Evolutionary conservation across 2,797 vertebrate genomes (phyloP), one percentile per base, ranked within the genome.

Genomic region (Remorina albescens): DNA sequence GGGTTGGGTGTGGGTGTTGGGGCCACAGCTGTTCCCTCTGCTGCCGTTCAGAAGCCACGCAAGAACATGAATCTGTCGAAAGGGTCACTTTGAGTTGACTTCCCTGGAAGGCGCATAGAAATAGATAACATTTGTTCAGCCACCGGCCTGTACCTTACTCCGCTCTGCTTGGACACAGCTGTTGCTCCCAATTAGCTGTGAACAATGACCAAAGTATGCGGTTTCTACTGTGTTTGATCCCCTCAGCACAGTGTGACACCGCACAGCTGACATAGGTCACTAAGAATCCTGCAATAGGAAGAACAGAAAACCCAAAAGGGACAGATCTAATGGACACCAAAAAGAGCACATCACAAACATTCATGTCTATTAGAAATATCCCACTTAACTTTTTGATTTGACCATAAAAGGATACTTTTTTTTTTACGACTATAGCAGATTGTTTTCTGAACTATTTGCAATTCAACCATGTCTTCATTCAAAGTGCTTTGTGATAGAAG

Each of bases 21-120:
- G 67, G 85, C 56, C 47, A 66, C 89, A 87, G 80, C 86, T 89
- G 85, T 58, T 66, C 4, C 47, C 19, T 9, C 55, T 56, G 51
- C 72, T 65, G 66, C 36, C 55, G 68, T 64, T 81, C 41, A 46
- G 77, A 83, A 89, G 75, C 71, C 41, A 18, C 65, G 44, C 50
- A 12, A 66, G 72, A 79, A 39, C 67, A 80, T 90, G 84, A 86
- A 91, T 92, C 91, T 90, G 68, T 76, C 75, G 69, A 75, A 79
- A 85, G 62, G 87, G 90, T 89, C 85, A 78, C 81, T 88, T 76
- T 86, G 87, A 83, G 66, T 69, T 28, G 71, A 56, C 56, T 68
- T 84, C 74, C 70, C 62, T 67, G 39, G 58, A 11, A 68, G 49
- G 81, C 78, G 67, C 51, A 60, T 74, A 75, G 81, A 82, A 80